Base-by-base conservation (phyloP, 2,888 invertebrate species). In the Calliopum simillimum region DNA sequence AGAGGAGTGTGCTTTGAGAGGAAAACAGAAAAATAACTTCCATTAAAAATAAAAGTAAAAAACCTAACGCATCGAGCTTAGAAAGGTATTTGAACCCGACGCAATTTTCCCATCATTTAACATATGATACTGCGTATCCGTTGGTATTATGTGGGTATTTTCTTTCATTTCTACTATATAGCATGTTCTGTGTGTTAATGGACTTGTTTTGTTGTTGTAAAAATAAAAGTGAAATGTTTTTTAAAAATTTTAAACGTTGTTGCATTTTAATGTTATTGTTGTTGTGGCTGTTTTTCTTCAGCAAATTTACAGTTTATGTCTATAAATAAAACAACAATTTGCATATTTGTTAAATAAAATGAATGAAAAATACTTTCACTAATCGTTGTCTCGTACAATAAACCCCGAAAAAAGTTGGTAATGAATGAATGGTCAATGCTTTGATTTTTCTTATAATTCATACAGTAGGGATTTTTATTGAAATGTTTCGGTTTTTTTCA, bases 401-500 rank as follows among this genome's bases (percentile, higher is more conserved):
- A 56, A 56, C 33, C 14, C 23, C 23, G 14, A 23, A 23, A 2
- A 3, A 13, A 53, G 12, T 23, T 51, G 51, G 19, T 53, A 6
- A 19, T 53, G 19, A 13, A 53, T n/a, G 25, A 33, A 21, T 33
- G 33, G 41, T 13, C 43, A 19, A 61, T 55, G 59, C 51, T 62
- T 61, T 61, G 21, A 61, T 59, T 19, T 53, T 65, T 68, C 55
- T 68, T 43, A 68, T 51, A 58, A 51, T n/a, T 33, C 33, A 33
- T 33, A 8, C 21, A 23, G 43, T 25, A 25, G 13, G 19, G 43
- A 68, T 64, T 68, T 68, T 53, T 68, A 71, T 71, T 68, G 68
- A 71, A 6, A 33, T 33, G 1, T 33, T 33, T 8, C 33, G 33
- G 33, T 33, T 4, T 33, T n/a, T 33, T 33, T 33, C 25, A 33